These are phyloP conservation scores for Nomada fabriciana DNA, from an alignment of 2,888 invertebrate species.

Conservation along the genomic window DNA sequence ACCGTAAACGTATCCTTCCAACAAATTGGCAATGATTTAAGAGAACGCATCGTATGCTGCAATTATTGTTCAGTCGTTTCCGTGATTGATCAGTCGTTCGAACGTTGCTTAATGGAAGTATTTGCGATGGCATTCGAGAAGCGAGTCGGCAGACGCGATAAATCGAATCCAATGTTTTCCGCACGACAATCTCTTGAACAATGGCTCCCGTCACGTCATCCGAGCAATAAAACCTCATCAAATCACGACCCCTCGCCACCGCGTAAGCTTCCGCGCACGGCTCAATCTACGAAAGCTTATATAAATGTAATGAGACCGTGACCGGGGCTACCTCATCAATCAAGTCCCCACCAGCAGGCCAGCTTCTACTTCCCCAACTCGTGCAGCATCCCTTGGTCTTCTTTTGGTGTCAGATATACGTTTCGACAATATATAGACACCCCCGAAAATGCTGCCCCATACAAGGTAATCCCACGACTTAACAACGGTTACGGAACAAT, in stretches of 20 bases:
- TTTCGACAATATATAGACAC: constrained; percentile 54
- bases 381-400: constrained; percentile 59
- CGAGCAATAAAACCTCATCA: constrained; percentile 84
- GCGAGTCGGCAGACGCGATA: constrained; percentile 55
- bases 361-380: constrained; percentile 54
- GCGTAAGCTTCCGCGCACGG: constrained; percentile 82
- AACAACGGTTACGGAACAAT: constrained; percentile 74
- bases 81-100: constrained; percentile 6
- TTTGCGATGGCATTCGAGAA: constrained; percentile 6
- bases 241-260: constrained; percentile 83
- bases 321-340: constrained; percentile 83
- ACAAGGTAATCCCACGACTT: constrained; percentile 76
- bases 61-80: not conserved
- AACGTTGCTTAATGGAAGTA: constrained; percentile 11
- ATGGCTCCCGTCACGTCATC: constrained; percentile 79
- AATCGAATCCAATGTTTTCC: constrained; percentile 76
- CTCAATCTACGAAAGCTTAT: constrained; percentile 84
- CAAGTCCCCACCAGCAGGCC: constrained; percentile 75
- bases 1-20: too few species aligned
- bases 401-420: constrained; percentile 63
- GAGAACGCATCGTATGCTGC: not conserved
- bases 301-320: constrained; percentile 84
- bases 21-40: not conserved
- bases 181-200: constrained; percentile 68
- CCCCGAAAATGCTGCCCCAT: constrained; percentile 60